Evolutionary conservation across 1,140 invertebrate species (phyloP), one percentile per base, ranked within the genome.

Genomic region (Brachionus calyciflorus): DNA sequence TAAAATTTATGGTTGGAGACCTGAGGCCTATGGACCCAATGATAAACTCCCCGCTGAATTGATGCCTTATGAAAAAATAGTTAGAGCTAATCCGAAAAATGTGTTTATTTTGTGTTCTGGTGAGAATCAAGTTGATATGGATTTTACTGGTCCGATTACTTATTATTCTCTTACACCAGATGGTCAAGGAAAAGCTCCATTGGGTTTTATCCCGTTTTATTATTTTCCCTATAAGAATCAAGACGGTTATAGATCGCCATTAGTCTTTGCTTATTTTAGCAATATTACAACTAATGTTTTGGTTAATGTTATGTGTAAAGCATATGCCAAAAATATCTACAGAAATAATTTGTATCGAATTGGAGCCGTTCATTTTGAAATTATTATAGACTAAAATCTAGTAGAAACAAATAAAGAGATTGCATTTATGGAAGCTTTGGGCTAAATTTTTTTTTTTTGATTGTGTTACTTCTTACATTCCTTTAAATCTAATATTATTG

Each of bases 1-100:
- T 70, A 83, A 80, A 79, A 82, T 83, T 4, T 79, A 78, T 30
- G 49, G 33, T 48, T 79, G 78, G 78, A 57, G 48, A 41, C 78
- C 78, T 0, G 33, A 55, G 12, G 9, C 76, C 1, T 77, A 77
- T 12, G 53, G 40, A 19, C 49, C 76, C 0, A 63, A 77, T 21
- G 76, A 77, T 21, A 37, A 46, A 19, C 40, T 77, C 10, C 76
- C 76, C 17, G 24, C 10, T 44, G 55, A 63, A 19, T 3, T 77
- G 28, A 68, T 28, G 21, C 51, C 41, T 37, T 51, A 44, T 77
- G 63, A 55, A 44, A 48, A 19, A 17, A 37, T 14, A 30, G 78
- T 44, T 6, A 30, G 53, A 40, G 77, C 44, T 46, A 69, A 65
- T 46, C 37, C 60, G n/a, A 51, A 5, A 26, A 79, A 73, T 48